Evolutionary conservation across 2,888 invertebrate species (phyloP).

Genomic region (Microctonus brassicae): DNA sequence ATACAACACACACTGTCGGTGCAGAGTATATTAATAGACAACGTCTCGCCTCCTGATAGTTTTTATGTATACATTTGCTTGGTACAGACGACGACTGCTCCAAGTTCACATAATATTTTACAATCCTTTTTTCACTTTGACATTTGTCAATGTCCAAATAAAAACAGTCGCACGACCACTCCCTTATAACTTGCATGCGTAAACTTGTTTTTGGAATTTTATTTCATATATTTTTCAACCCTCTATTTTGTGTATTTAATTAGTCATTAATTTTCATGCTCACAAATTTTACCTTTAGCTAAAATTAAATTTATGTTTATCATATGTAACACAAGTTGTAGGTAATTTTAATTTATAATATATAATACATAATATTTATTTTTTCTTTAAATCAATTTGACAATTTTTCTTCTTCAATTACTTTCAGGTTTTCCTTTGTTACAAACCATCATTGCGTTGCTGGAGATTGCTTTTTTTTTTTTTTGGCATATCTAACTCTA

Average conservation of each 20-base stretch:
- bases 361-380: too few relatives aligned
- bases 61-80: constrained; percentile 14
- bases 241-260: constrained; percentile 18
- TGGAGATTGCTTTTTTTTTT: too few relatives aligned
- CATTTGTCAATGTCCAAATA: constrained; percentile 41
- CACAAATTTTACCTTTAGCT: background rate
- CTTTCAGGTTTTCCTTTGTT: background rate
- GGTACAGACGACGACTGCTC: constrained; percentile 11
- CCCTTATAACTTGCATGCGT: constrained; percentile 23
- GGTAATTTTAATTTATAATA: too few relatives aligned
- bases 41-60: constrained; percentile 20
- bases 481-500: too few relatives aligned
- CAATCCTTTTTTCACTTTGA: constrained; percentile 18
- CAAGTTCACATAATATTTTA: constrained; percentile 31
- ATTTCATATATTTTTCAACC: background rate
- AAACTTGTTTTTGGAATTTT: background rate
- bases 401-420: background rate
- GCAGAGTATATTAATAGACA: constrained; percentile 43
- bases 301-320: too few relatives aligned
- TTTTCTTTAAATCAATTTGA: background rate
- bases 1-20: constrained; percentile 15
- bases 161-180: constrained; percentile 34
- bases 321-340: too few relatives aligned
- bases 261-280: constrained; percentile 23
- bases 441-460: too few relatives aligned